Percentiles rank a stretch among this genome's conserved stretches.
phyloP scores from a whole-genome alignment of 2,113 vertebrate genomes.

The Neogobius melanostomus region DNA sequence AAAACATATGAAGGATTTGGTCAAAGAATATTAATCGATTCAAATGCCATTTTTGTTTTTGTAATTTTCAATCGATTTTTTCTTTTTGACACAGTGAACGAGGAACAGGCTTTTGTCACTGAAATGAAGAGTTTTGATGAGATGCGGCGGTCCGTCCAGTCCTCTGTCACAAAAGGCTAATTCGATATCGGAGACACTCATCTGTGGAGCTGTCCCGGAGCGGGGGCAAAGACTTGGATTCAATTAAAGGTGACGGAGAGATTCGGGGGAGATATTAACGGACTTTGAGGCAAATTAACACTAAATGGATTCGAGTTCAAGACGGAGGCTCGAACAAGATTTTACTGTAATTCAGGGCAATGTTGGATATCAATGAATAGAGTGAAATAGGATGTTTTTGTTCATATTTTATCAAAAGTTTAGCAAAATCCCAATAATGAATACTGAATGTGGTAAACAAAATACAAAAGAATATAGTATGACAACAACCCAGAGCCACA shows the following conservation, averaged over 20 bases:
- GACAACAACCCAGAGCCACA: no score
- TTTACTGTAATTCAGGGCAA: not conserved
- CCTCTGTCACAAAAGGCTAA: slow-evolving; percentile 14
- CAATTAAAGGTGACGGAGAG: slow-evolving; percentile 11
- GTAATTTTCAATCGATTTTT: not conserved
- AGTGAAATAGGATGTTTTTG: no score
- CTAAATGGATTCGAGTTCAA: not conserved
- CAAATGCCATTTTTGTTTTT: no score
- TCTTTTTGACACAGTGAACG: not conserved
- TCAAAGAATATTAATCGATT: no score
- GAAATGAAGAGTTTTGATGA: not conserved
- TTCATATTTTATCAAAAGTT: no score
- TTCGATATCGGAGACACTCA: slow-evolving; percentile 21
- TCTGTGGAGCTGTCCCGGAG: slow-evolving; percentile 12
- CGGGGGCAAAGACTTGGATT: slow-evolving; percentile 19
- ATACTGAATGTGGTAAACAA: no score
- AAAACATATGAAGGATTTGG: no score
- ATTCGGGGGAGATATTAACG: not conserved
- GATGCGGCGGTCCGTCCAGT: slow-evolving; percentile 10
- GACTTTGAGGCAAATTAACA: not conserved
- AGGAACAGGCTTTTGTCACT: slow-evolving; percentile 2
- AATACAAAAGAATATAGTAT: no score
- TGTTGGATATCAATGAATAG: not conserved
- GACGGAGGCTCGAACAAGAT: not conserved
- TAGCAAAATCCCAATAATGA: no score